Evolutionary conservation across 2,797 vertebrate genomes (phyloP), one percentile per base, ranked within the genome.

Genomic region (Rhabdomys pumilio): DNA sequence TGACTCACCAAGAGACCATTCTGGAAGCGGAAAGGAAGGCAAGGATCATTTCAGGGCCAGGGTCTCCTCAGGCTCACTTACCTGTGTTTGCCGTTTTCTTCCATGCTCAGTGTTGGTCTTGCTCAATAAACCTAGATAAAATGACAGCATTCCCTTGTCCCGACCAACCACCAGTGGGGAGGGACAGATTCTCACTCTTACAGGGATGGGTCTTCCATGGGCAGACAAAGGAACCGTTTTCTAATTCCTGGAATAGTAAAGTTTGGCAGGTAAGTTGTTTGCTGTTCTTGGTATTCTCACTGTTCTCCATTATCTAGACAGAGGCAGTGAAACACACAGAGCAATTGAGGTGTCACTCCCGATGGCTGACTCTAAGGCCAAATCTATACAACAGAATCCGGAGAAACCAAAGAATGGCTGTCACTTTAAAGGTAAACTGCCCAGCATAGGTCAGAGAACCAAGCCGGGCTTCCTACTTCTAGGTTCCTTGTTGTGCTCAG

Each of bases 1-100:
- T 83, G 99, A 98, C 11, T 99, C 99, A 84, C 99, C 99, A 88
- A 99, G 95, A 97, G 99, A 99, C 99, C 99, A 99, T 93, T 99
- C 99, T 99, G 96, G 93, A 97, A 90, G 98, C 87, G 97, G 96
- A 98, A 96, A 97, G 79, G 73, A 95, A 9, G 50, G 11, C 11
- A 94, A 44, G 65, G 26, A 9, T 98, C 80, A 98, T 95, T 93
- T 91, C 77, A 44, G 90, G 92, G 31, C 8, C 1, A 85, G 17
- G 5, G 72, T 92, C 34, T 53, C 96, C 50, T 12, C 5, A 76
- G 87, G 82, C 38, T 61, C 82, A 97, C 98, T 98, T 98, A 98
- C 98, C 98, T 98, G 98, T 41, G n/a, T 90, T 93, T 83, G 79
- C 50, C 77, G 79, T 96, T 89, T 94, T 97, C 76, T 88, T 96